These are phyloP conservation scores for Promerops cafer DNA, from an alignment of 2,113 vertebrate genomes.

Conservation along the genomic window DNA sequence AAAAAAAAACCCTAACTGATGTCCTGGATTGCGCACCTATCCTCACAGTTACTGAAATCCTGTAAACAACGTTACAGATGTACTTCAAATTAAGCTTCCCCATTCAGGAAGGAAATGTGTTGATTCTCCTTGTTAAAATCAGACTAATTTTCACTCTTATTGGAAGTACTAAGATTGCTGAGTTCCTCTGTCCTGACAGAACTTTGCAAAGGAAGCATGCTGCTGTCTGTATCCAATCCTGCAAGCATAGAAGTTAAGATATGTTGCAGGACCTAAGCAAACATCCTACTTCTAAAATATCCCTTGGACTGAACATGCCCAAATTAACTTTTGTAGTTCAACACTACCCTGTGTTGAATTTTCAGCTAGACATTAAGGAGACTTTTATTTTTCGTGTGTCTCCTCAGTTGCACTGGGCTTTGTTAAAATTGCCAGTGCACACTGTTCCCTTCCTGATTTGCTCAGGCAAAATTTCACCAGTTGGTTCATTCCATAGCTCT, in stretches of 20 bases:
- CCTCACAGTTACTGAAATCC: neutral
- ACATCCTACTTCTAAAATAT: neutral
- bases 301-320: neutral
- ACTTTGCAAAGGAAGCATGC: neutral
- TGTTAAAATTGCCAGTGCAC: neutral
- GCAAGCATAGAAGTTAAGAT: neutral
- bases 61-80: neutral
- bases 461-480: neutral
- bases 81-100: neutral
- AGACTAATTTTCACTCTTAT: neutral
- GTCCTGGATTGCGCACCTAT: neutral
- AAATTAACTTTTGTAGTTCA: neutral
- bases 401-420: neutral
- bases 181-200: neutral
- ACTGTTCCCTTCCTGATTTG: neutral
- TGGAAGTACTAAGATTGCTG: neutral
- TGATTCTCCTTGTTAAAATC: neutral
- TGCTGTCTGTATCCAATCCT: neutral
- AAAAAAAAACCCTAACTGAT: neutral
- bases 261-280: neutral
- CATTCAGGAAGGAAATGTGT: neutral
- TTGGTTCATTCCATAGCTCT: neutral
- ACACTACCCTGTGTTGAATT: neutral
- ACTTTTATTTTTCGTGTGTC: accelerated
- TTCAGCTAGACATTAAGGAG: neutral